phyloP scores from a whole-genome alignment of 1,140 invertebrate species.

The Portunus trituberculatus region DNA sequence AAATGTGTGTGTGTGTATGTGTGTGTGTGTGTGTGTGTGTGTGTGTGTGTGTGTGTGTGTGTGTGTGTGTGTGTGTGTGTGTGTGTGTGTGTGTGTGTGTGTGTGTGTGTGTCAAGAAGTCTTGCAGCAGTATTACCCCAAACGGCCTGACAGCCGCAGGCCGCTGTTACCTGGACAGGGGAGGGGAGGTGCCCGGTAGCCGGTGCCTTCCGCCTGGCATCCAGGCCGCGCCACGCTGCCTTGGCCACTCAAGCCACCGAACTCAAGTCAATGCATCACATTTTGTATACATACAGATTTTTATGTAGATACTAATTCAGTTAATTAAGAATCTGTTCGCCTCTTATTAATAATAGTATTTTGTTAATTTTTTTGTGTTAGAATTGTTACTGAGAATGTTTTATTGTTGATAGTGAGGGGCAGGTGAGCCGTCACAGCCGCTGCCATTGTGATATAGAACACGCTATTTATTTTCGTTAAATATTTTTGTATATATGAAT shows the following conservation, averaged over 20 bases:
- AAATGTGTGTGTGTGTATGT: background rate
- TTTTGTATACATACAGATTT: too few relatives aligned
- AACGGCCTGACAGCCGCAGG: too few relatives aligned
- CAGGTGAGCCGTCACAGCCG: background rate
- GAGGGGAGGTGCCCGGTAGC: too few relatives aligned
- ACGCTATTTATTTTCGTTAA: background rate
- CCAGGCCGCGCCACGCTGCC: background rate
- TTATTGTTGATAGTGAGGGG: background rate
- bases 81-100: conserved; percentile 20
- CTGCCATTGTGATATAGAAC: conserved; percentile 1
- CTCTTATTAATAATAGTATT: background rate
- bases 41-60: background rate
- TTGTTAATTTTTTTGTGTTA: background rate
- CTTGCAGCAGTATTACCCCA: background rate
- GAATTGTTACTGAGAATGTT: background rate
- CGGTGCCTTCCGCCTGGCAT: background rate
- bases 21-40: conserved; percentile 20
- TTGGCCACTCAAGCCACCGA: too few relatives aligned
- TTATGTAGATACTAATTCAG: background rate
- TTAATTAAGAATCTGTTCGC: background rate
- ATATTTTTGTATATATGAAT: conserved; percentile 6
- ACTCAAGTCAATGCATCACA: too few relatives aligned
- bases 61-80: background rate
- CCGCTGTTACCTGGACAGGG: too few relatives aligned
- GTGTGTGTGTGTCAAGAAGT: background rate